phyloP scores from a whole-genome alignment of 2,888 invertebrate genomes.

The Drosophila paracracens region DNA sequence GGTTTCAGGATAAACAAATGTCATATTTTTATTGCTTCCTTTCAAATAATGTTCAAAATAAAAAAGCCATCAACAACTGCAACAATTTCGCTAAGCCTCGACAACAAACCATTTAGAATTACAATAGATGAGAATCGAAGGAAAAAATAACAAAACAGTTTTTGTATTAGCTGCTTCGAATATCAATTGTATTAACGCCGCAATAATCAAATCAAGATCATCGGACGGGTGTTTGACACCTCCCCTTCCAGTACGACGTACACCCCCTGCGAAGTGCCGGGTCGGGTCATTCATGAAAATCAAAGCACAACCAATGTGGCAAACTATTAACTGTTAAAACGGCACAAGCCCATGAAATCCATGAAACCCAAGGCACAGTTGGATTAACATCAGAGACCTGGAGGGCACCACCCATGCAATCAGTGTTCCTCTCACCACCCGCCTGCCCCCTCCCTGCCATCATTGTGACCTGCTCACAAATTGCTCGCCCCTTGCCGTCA shows the following conservation, averaged over 20 bases:
- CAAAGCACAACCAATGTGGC: constrained; percentile 70
- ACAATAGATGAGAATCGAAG: constrained; percentile 26
- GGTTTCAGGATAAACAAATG: constrained; percentile 65
- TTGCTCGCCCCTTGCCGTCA: constrained; percentile 77
- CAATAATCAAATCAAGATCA: constrained; percentile 82
- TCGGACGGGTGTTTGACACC: constrained; percentile 56
- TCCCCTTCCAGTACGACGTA: constrained; percentile 23
- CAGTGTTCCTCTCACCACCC: constrained; percentile 43
- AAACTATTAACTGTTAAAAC: constrained; percentile 81
- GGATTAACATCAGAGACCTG: constrained; percentile 68
- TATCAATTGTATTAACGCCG: constrained; percentile 79
- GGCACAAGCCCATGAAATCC: constrained; percentile 66
- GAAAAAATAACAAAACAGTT: constrained; percentile 38
- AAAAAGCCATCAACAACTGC: constrained; percentile 69
- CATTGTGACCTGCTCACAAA: constrained; percentile 70
- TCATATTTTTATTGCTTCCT: constrained; percentile 48
- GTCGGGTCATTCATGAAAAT: constrained; percentile 53
- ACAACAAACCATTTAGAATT: constrained; percentile 49
- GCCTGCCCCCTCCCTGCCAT: not conserved
- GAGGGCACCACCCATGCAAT: constrained; percentile 63
- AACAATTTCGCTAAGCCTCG: constrained; percentile 64
- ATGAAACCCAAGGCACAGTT: constrained; percentile 63
- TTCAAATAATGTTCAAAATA: constrained; percentile 36
- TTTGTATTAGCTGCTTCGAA: constrained; percentile 63
- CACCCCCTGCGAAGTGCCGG: constrained; percentile 29